A percentile compares a stretch with the other conserved stretches of the same genome.
Evolutionary conservation across 1,140 invertebrate genomes (phyloP).

Genomic region (Melanaphis sacchari): DNA sequence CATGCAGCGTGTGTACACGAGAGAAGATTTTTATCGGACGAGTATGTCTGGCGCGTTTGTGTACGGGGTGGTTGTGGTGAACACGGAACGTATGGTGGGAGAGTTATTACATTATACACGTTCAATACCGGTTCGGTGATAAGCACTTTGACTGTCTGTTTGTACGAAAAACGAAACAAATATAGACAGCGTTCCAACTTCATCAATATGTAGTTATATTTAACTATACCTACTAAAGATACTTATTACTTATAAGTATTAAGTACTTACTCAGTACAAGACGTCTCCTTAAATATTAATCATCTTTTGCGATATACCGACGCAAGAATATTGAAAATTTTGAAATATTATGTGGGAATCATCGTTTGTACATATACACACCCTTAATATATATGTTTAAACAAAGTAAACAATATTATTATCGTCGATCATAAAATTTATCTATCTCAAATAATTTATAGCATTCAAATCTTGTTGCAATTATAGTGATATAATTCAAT

Average conservation of each 20-base stretch:
- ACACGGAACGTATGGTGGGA: background rate
- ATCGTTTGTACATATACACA: background rate
- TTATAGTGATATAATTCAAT: background rate
- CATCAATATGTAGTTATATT: background rate
- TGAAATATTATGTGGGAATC: background rate
- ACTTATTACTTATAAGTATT: constrained; percentile 3
- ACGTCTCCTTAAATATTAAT: background rate
- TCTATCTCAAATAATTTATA: background rate
- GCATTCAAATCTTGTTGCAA: background rate
- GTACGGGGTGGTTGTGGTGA: background rate
- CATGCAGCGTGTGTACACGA: background rate
- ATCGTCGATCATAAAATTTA: background rate
- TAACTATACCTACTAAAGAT: background rate
- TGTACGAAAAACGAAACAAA: constrained; percentile 5
- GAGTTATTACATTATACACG: background rate
- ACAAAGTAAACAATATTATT: background rate
- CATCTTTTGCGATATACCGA: background rate
- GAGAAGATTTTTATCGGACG: constrained; percentile 39
- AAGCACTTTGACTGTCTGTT: background rate
- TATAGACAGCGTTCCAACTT: background rate
- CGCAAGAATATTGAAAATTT: background rate
- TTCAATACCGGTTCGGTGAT: constrained; percentile 25
- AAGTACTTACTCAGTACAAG: background rate
- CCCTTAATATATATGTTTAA: background rate
- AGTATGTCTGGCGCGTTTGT: constrained; percentile 45